Conservation (phyloP, 1,140 invertebrate genomes). For the Heliconius congener region DNA sequence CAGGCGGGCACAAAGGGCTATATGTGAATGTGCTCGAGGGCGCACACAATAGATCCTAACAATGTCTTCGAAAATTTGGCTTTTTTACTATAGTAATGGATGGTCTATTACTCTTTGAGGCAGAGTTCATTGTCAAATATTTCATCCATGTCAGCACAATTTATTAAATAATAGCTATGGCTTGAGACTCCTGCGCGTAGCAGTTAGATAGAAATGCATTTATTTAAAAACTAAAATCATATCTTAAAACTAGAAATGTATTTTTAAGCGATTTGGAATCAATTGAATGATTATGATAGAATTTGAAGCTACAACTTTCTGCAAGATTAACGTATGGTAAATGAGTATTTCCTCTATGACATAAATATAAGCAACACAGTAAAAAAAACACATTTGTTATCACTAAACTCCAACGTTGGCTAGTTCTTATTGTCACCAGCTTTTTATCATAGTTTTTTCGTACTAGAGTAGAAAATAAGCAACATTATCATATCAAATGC, state of each 20-base stretch:
- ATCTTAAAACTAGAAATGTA: too few species aligned
- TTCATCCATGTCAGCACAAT: conserved; percentile 28
- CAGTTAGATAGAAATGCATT: not conserved
- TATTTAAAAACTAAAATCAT: not conserved
- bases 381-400: too few species aligned
- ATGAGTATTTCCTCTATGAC: too few species aligned
- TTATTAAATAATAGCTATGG: conserved; percentile 23
- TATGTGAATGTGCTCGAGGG: conserved; percentile 41
- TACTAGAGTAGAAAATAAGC: not conserved
- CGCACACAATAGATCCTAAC: conserved; percentile 43
- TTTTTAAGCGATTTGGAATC: too few species aligned
- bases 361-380: too few species aligned
- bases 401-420: too few species aligned
- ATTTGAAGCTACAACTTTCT: too few species aligned
- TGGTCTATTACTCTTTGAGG: conserved; percentile 43
- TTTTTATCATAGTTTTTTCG: not conserved
- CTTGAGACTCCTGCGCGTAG: not conserved
- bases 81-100: conserved; percentile 44
- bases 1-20: conserved; percentile 44
- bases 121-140: conserved; percentile 36
- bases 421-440: too few species aligned
- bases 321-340: too few species aligned
- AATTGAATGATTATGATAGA: too few species aligned
- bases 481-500: not conserved
- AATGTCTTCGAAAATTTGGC: conserved; percentile 46